phyloP scores from a whole-genome alignment of 2,797 vertebrate species.

The Sphenopsis melanotis region DNA sequence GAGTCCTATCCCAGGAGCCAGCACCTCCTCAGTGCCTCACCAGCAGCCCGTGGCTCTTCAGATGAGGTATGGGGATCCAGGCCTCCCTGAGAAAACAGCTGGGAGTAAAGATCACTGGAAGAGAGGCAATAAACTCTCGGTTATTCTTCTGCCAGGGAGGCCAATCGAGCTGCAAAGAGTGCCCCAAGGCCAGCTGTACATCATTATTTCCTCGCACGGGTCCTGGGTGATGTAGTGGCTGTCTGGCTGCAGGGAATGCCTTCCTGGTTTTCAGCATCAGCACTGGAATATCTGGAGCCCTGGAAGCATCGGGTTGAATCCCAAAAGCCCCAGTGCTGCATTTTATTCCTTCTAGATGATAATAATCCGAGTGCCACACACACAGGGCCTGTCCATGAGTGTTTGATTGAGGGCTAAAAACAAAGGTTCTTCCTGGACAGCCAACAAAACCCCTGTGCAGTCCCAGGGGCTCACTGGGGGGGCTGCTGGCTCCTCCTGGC shows the following conservation, averaged over 20 bases:
- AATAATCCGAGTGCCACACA: neutral
- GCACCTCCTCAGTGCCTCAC: neutral
- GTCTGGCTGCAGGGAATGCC: slow-evolving; percentile 17
- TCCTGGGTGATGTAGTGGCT: slow-evolving; percentile 9
- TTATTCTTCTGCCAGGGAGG: slow-evolving; percentile 54
- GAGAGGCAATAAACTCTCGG: slow-evolving; percentile 36
- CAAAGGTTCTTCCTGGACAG: neutral
- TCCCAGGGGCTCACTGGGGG: neutral
- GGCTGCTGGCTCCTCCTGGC: neutral
- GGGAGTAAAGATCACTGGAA: slow-evolving; percentile 37
- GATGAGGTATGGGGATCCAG: neutral
- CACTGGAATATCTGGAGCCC: neutral
- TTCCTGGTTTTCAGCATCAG: neutral
- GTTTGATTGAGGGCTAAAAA: neutral
- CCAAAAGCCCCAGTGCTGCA: neutral
- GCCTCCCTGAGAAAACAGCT: slow-evolving; percentile 27
- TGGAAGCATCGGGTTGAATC: neutral
- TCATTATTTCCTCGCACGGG: neutral
- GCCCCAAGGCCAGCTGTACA: slow-evolving; percentile 45
- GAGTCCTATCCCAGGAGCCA: neutral
- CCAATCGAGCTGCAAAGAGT: slow-evolving; percentile 53
- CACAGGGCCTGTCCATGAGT: neutral
- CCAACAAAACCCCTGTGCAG: neutral
- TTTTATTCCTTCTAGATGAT: neutral
- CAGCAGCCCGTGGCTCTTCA: neutral